Evolutionary conservation across 2,113 vertebrate species (phyloP).

Genomic region (Anarhynchus alexandrinus): DNA sequence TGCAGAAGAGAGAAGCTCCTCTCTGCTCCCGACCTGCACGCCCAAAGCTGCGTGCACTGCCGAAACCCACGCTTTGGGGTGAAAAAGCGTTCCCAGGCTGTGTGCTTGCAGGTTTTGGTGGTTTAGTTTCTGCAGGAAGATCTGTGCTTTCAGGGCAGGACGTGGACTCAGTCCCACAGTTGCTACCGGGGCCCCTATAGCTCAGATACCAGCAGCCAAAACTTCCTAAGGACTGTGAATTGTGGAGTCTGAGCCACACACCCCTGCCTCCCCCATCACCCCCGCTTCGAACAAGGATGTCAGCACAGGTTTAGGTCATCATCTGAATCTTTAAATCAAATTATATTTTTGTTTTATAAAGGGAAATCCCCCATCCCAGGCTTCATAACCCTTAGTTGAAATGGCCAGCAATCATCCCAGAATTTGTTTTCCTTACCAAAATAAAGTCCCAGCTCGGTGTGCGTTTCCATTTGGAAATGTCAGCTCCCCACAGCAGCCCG

Average conservation of each 20-base stretch:
- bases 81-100: fast-evolving
- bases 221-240: neutral
- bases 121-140: neutral
- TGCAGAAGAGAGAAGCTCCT: neutral
- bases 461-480: fast-evolving
- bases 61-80: fast-evolving
- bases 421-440: neutral
- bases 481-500: neutral
- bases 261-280: neutral
- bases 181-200: neutral
- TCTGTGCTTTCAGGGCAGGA: neutral
- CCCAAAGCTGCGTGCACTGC: neutral
- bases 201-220: neutral
- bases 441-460: neutral
- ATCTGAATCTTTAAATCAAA: too few relatives aligned
- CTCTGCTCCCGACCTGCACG: fast-evolving
- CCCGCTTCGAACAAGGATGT: fast-evolving
- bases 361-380: neutral
- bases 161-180: fast-evolving
- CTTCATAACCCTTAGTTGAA: neutral
- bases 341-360: neutral
- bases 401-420: neutral
- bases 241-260: neutral
- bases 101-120: fast-evolving
- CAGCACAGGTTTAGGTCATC: neutral